Base-by-base conservation (phyloP, 2,888 invertebrate genomes). In the Scotopteryx bipunctaria region DNA sequence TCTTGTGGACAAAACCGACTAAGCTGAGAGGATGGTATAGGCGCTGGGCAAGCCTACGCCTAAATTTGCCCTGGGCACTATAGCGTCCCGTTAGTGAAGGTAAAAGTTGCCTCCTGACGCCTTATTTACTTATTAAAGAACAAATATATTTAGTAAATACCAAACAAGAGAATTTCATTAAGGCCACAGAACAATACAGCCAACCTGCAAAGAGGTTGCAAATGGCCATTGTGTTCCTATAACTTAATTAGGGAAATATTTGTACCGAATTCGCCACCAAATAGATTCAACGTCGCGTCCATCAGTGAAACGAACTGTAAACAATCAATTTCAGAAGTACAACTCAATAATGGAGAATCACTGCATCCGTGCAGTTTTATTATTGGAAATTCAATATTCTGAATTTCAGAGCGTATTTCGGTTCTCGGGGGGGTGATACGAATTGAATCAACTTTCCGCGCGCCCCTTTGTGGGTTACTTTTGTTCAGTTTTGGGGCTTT, bases 301-400 rank as follows among this genome's bases (percentile, higher is more conserved):
- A 42, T 33, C 42, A 42, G 35, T 15, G 32, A 38, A 47, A 42
- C 53, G 53, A 47, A 53, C 47, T 16, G 53, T 73, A 67, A 67
- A 66, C 64, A 66, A 63, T 57, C 36, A 47, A 47, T 55, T 56
- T 49, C 49, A 56, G 52, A 49, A 76, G 78, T 78, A 78, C 76
- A 79, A 83, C 83, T 81, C 77, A 84, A 85, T 86, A 84, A 83
- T 57, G 77, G 75, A 74, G 78, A 85, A 86, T 83, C 84, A 85
- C 77, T 78, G 80, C 78, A 81, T 81, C 81, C 78, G 73, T 86
- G 81, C 82, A 86, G 85, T 86, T 85, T 83, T 80, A 86, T 87
- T 87, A 87, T 70, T 71, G 79, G 81, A 73, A 82, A 47, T 47
- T 52, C 32, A 46, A 53, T 83, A 85, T 84, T 83, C 17, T 4